Evolutionary conservation across 2,113 vertebrate genomes (phyloP).

Genomic region (Otocyon megalotis): DNA sequence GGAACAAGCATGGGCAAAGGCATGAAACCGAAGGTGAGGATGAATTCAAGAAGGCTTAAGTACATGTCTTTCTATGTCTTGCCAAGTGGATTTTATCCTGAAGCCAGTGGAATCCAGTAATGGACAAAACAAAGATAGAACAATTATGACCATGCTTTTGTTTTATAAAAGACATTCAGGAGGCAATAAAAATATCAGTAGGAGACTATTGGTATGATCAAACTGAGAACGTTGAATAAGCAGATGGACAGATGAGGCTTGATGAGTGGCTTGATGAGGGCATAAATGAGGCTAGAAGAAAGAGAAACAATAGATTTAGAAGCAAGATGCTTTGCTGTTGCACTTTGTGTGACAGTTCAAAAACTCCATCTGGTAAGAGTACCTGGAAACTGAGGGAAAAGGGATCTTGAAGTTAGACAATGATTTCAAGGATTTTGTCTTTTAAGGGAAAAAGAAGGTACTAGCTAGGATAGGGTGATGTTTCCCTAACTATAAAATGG

Average conservation of each 20-base stretch:
- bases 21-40: neutral
- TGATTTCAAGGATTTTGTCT: neutral
- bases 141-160: neutral
- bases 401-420: neutral
- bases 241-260: neutral
- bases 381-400: neutral
- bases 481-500: neutral
- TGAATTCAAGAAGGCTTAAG: neutral
- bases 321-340: neutral
- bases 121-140: neutral
- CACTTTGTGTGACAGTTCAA: neutral
- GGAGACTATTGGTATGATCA: neutral
- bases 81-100: neutral
- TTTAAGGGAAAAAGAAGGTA: neutral
- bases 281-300: neutral
- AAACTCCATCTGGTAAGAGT: neutral
- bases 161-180: neutral
- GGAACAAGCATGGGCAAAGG: neutral
- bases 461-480: neutral
- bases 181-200: neutral
- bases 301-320: neutral
- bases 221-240: neutral
- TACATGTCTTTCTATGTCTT: neutral
- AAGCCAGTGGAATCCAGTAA: neutral
- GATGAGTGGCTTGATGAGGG: neutral